phyloP scores from a whole-genome alignment of 2,797 vertebrate species.

The Carcharodon carcharias region DNA sequence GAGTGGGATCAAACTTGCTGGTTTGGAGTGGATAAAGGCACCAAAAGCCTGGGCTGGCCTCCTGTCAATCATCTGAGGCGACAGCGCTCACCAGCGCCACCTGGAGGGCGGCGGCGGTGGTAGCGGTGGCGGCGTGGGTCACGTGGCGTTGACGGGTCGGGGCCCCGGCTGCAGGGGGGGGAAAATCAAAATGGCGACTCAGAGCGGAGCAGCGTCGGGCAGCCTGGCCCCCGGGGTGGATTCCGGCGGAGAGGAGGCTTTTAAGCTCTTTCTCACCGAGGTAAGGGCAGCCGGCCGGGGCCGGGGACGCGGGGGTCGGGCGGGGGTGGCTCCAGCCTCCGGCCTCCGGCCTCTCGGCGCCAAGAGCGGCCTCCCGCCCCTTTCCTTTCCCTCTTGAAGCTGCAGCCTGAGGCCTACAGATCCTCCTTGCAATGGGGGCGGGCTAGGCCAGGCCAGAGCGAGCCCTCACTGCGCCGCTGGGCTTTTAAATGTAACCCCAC shows the following conservation, averaged over 20 bases:
- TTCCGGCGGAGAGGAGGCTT: conserved; percentile 11
- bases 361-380: no score
- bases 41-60: background rate
- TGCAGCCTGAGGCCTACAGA: background rate
- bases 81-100: background rate
- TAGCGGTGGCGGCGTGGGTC: background rate
- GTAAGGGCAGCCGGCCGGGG: background rate
- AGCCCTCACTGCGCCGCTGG: no score
- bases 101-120: background rate
- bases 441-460: no score
- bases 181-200: background rate
- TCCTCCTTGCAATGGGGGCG: no score
- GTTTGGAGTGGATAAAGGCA: no score
- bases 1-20: no score
- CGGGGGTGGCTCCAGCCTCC: no score
- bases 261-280: conserved; percentile 10
- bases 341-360: background rate
- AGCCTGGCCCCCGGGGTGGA: background rate
- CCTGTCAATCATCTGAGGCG: background rate
- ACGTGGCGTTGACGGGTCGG: background rate
- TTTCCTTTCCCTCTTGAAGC: no score
- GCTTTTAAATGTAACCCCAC: no score
- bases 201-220: background rate
- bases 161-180: background rate
- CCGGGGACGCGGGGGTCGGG: no score